A percentile compares a stretch with the other conserved stretches of the same genome.
Conservation (phyloP, 1,140 invertebrate species). For the Caerostris darwini region DNA sequence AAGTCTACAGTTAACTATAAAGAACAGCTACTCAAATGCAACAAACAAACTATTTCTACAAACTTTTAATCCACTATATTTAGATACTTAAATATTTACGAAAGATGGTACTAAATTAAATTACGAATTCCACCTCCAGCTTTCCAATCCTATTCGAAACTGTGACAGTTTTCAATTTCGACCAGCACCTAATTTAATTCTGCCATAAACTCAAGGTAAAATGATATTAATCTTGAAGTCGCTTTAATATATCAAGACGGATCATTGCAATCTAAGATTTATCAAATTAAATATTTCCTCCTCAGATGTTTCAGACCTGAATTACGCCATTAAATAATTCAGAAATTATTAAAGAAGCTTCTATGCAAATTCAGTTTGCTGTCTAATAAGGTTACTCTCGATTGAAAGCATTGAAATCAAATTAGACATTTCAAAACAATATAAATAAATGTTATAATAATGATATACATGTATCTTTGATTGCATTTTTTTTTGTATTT, state of each 20-base stretch:
- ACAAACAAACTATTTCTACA: not conserved
- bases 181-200: not conserved
- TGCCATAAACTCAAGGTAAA: not conserved
- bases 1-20: not conserved
- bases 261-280: not conserved
- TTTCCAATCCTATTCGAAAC: not conserved
- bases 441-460: too few species aligned
- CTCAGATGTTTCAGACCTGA: not conserved
- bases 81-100: not conserved
- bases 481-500: too few species aligned
- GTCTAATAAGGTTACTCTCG: too few species aligned
- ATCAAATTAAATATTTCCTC: not conserved
- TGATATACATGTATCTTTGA: too few species aligned
- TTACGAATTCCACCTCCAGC: not conserved
- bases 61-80: not conserved
- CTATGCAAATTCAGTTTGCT: too few species aligned
- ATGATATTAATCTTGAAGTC: not conserved
- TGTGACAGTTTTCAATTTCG: conserved; percentile 26
- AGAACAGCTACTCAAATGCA: not conserved
- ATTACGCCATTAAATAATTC: not conserved
- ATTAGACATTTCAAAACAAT: too few species aligned
- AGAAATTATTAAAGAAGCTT: too few species aligned
- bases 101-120: not conserved
- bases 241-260: not conserved
- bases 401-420: too few species aligned